These are phyloP conservation scores for Catamblyrhynchus diadema DNA, from an alignment of 2,797 vertebrate genomes.

Conservation along the genomic window DNA sequence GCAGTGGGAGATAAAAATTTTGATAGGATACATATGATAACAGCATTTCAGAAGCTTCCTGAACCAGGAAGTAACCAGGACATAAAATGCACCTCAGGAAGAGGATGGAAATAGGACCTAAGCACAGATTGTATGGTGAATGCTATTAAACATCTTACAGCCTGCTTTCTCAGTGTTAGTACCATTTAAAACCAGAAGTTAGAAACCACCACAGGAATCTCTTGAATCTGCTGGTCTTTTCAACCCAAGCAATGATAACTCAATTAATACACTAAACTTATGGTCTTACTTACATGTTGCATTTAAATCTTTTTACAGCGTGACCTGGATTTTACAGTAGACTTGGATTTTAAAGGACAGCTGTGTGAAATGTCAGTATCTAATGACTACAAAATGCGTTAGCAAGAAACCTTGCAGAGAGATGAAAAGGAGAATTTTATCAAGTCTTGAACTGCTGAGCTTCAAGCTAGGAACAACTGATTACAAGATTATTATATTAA, in stretches of 20 bases:
- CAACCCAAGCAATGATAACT: neutral
- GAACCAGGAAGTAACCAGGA: neutral
- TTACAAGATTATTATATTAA: slow-evolving; percentile 60
- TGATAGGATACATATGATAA: neutral
- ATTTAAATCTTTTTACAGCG: slow-evolving; percentile 79
- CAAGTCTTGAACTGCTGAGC: slow-evolving; percentile 57
- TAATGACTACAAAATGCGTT: slow-evolving; percentile 99
- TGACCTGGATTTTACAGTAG: slow-evolving; percentile 96
- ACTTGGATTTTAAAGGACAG: slow-evolving; percentile 98
- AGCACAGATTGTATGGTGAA: neutral
- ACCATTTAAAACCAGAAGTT: neutral
- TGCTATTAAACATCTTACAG: neutral
- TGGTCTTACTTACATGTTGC: neutral
- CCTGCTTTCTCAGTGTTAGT: neutral
- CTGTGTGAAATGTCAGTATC: slow-evolving; percentile 93
- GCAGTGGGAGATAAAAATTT: neutral
- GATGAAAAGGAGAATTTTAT: slow-evolving; percentile 34
- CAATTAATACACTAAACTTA: neutral
- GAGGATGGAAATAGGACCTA: neutral
- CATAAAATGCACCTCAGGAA: neutral
- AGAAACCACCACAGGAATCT: neutral
- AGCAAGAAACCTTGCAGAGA: slow-evolving; percentile 57
- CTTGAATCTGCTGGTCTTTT: neutral
- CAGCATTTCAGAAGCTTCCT: neutral
- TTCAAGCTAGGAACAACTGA: slow-evolving; percentile 58